Conservation (phyloP, 1,140 invertebrate genomes). For the Tyrophagus putrescentiae region DNA sequence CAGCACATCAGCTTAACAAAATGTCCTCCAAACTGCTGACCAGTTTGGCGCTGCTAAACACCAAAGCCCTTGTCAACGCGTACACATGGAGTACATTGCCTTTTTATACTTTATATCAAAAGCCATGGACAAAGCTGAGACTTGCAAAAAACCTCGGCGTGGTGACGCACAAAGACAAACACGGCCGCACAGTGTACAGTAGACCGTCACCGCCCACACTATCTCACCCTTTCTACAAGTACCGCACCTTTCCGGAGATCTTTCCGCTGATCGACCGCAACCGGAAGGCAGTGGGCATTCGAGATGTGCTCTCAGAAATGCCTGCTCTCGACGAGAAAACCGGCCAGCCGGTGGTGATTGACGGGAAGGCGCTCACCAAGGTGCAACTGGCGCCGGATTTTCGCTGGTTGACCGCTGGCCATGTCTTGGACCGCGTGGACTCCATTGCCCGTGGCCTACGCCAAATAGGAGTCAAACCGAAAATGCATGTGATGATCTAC, state of each 20-base stretch:
- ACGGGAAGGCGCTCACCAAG: not conserved
- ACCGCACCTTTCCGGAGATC: slow-evolving; percentile 38
- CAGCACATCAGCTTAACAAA: no score
- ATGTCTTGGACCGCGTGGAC: slow-evolving; percentile 55
- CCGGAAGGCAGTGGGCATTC: slow-evolving; percentile 34
- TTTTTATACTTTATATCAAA: slow-evolving; percentile 65
- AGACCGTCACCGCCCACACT: not conserved
- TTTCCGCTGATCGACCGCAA: slow-evolving; percentile 26
- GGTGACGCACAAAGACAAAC: not conserved
- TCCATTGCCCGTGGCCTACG: slow-evolving; percentile 63
- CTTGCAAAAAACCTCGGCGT: not conserved
- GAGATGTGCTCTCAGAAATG: slow-evolving; percentile 41
- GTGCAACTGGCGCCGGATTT: slow-evolving; percentile 38
- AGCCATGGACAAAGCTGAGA: slow-evolving; percentile 51
- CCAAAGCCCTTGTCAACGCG: no score
- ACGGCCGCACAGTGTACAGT: not conserved
- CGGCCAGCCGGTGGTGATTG: slow-evolving; percentile 2
- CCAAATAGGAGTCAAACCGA: slow-evolving; percentile 40
- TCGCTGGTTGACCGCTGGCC: slow-evolving; percentile 68
- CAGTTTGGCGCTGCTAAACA: no score
- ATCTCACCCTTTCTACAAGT: slow-evolving; percentile 42
- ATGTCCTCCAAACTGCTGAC: no score
- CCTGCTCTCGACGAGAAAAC: not conserved
- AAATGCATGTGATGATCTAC: slow-evolving; percentile 35
- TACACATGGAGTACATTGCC: slow-evolving; percentile 48